Conservation (phyloP, 2,797 vertebrate genomes). For the Clarias platycephalus region DNA sequence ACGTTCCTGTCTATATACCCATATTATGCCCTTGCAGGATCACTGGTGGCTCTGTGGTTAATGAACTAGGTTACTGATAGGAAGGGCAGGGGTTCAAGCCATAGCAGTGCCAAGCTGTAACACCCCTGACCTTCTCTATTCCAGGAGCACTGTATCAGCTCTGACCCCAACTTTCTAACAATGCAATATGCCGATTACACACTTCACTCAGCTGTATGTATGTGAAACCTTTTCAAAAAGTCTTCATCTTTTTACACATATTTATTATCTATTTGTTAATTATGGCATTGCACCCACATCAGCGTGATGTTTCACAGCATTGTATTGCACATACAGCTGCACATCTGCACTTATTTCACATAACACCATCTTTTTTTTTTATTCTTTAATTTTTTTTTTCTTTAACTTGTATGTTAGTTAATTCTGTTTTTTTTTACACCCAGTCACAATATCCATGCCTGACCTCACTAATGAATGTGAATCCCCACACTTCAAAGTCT, state of each 20-base stretch:
- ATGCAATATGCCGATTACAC: too few species aligned
- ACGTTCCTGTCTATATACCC: background rate
- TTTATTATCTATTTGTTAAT: background rate
- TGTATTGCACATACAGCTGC: background rate
- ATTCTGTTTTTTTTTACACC: background rate
- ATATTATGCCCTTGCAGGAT: background rate
- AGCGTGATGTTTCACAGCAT: background rate
- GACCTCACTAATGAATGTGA: background rate
- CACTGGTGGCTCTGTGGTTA: too few species aligned
- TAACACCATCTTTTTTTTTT: background rate
- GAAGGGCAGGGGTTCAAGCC: too few species aligned
- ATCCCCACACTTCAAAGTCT: background rate
- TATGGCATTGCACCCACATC: background rate
- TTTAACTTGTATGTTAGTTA: too few species aligned
- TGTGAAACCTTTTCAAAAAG: too few species aligned
- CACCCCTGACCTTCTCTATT: too few species aligned
- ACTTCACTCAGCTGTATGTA: too few species aligned
- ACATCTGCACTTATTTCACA: background rate
- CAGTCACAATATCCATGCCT: background rate
- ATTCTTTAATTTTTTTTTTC: background rate
- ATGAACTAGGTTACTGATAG: too few species aligned
- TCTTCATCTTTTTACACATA: background rate
- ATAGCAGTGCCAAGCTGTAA: too few species aligned
- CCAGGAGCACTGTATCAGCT: too few species aligned
- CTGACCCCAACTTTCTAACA: too few species aligned